These are phyloP conservation scores for Carlito syrichta DNA, from an alignment of 2,113 vertebrate species.

Conservation along the genomic window DNA sequence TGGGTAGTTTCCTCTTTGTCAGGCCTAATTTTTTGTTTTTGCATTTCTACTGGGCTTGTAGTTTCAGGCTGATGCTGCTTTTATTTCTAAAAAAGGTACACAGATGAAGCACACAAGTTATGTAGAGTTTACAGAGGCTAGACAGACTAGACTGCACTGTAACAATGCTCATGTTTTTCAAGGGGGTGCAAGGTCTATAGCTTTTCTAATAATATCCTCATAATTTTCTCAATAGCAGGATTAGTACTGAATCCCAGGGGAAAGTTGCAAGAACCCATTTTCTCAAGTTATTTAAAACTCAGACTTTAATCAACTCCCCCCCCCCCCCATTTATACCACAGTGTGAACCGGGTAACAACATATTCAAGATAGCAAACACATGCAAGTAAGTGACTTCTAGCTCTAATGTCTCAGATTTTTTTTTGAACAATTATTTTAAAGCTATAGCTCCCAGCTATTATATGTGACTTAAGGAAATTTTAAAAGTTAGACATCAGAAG, in stretches of 20 bases:
- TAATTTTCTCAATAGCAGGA: slow-evolving; percentile 68
- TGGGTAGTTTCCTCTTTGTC: background rate
- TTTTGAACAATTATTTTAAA: background rate
- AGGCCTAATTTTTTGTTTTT: background rate
- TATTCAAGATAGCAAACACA: background rate
- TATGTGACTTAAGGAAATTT: background rate
- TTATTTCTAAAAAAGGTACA: background rate
- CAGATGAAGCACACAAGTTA: background rate
- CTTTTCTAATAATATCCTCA: slow-evolving; percentile 61
- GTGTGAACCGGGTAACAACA: background rate
- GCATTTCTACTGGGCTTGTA: background rate
- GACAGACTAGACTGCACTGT: background rate
- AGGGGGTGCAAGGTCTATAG: background rate
- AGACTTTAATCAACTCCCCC: slow-evolving; percentile 36
- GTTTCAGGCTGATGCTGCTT: background rate
- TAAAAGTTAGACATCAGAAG: background rate
- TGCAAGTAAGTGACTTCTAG: slow-evolving; percentile 26
- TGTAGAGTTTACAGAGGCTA: background rate
- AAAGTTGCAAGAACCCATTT: slow-evolving; percentile 58
- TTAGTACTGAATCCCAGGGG: slow-evolving; percentile 58
- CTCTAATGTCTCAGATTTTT: background rate
- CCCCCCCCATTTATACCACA: slow-evolving; percentile 14
- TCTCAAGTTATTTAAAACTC: slow-evolving; percentile 72
- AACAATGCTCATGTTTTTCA: slow-evolving; percentile 1
- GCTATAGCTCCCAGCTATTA: background rate